Evolutionary conservation across 2,888 invertebrate species (phyloP).

Genomic region (Eupeodes latifasciatus): DNA sequence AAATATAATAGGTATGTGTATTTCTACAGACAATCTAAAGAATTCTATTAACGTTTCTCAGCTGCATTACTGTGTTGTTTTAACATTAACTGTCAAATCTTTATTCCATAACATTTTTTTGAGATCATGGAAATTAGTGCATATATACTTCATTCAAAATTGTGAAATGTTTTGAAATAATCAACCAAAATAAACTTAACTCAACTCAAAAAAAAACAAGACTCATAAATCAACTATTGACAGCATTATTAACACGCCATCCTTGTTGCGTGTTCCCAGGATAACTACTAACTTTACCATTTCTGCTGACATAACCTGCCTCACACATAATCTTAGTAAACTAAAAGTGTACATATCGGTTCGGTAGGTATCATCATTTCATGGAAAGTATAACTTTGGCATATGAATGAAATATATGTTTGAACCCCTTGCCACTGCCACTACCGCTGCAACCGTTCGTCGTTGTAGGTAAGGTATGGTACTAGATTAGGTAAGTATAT

Average conservation of each 20-base stretch:
- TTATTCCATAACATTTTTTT: no score
- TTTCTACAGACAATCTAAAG: no score
- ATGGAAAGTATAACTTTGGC: background rate
- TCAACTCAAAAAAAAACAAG: conserved; percentile 18
- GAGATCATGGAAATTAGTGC: conserved; percentile 15
- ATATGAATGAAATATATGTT: conserved; percentile 39
- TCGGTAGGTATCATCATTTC: conserved; percentile 4
- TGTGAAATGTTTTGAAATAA: conserved; percentile 48
- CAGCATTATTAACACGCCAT: conserved; percentile 57
- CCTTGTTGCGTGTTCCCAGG: conserved; percentile 52
- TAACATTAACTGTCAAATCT: no score
- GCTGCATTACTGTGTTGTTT: no score
- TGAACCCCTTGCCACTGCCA: no score
- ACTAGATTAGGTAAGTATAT: background rate
- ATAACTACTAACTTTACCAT: background rate
- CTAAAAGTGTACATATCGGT: conserved; percentile 1
- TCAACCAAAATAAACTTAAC: conserved; percentile 31
- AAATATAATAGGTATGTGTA: no score
- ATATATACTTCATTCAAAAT: no score
- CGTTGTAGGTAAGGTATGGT: background rate
- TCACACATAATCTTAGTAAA: conserved; percentile 43
- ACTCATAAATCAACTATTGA: conserved; percentile 60
- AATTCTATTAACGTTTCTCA: no score
- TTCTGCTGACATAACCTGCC: conserved; percentile 37
- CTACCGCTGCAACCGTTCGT: no score